A percentile compares a stretch with the other conserved stretches of the same genome.
phyloP scores from a whole-genome alignment of 2,113 vertebrate genomes.

The Orientallactaga bullata region DNA sequence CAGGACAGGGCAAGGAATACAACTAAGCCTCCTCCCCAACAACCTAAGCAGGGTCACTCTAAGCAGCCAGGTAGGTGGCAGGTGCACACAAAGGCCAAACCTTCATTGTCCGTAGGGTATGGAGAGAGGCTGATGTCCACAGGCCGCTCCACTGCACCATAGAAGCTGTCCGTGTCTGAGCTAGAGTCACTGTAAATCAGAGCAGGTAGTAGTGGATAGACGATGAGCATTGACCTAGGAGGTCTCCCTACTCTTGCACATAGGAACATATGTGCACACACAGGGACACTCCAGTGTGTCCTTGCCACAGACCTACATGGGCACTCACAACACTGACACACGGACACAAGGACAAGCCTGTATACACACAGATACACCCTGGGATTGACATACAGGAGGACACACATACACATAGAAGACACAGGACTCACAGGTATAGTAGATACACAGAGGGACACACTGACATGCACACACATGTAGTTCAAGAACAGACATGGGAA shows the following conservation, averaged over 20 bases:
- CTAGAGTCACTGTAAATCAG: conserved; percentile 90
- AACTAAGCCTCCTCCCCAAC: fast-evolving
- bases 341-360: too few species aligned
- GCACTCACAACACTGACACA: background rate
- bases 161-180: conserved; percentile 95
- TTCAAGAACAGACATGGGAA: background rate
- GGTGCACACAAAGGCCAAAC: conserved; percentile 77
- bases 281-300: background rate
- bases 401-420: too few species aligned
- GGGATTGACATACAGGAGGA: background rate
- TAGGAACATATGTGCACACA: fast-evolving
- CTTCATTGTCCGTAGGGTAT: conserved; percentile 89
- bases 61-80: fast-evolving
- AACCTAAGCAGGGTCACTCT: background rate
- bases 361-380: background rate
- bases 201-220: background rate
- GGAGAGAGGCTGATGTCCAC: conserved; percentile 91
- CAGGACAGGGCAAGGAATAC: background rate
- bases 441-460: background rate
- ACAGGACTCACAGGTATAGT: too few species aligned
- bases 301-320: background rate
- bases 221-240: background rate
- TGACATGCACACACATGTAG: fast-evolving
- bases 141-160: conserved; percentile 93
- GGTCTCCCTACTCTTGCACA: background rate